A percentile compares a stretch with the other conserved stretches of the same genome.
Conservation (phyloP, 2,888 invertebrate species). For the Pimpla rufipes region DNA sequence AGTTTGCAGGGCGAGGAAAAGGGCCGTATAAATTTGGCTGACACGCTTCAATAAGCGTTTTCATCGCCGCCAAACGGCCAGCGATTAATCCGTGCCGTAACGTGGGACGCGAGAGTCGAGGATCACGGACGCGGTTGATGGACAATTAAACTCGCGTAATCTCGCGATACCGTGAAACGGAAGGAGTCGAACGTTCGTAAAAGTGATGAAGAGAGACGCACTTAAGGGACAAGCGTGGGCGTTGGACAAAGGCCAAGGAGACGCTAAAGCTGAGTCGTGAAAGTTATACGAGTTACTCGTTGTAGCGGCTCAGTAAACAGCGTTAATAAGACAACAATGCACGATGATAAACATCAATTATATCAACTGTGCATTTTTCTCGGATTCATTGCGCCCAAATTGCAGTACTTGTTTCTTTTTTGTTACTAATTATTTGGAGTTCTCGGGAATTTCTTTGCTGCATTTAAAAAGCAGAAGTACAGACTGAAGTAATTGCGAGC, state of each 20-base stretch:
- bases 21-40: background rate
- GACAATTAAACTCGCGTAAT: slow-evolving; percentile 62
- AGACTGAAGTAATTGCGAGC: background rate
- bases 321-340: background rate
- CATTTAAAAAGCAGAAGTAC: background rate
- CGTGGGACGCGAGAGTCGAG: background rate
- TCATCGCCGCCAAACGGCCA: background rate
- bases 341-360: background rate
- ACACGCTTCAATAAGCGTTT: slow-evolving; percentile 8
- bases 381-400: background rate
- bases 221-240: slow-evolving; percentile 5
- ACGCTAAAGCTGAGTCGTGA: slow-evolving; percentile 43
- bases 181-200: slow-evolving; percentile 31
- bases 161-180: slow-evolving; percentile 62
- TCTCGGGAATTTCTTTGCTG: background rate
- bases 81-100: slow-evolving; percentile 46
- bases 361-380: background rate
- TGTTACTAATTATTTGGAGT: background rate
- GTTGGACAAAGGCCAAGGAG: slow-evolving; percentile 12
- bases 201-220: slow-evolving; percentile 21
- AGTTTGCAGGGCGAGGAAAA: background rate
- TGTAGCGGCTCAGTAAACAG: background rate
- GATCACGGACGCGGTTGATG: slow-evolving; percentile 43
- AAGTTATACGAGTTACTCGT: slow-evolving; percentile 54
- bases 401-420: background rate